phyloP scores from a whole-genome alignment of 2,113 vertebrate species.

The Catagonus wagneri region DNA sequence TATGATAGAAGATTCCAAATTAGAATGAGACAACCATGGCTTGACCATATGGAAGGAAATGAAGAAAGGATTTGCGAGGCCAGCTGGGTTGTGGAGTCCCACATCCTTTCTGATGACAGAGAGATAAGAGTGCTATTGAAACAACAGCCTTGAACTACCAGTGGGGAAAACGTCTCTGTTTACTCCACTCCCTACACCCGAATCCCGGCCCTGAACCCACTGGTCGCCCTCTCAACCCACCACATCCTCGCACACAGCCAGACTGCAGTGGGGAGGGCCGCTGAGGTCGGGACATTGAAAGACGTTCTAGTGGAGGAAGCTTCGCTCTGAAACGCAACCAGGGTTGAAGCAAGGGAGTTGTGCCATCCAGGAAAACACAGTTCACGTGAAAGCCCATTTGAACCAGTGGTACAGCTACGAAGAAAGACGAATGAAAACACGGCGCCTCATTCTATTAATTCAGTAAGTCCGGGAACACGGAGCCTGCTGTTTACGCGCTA shows the following conservation, averaged over 20 bases:
- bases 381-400: not conserved
- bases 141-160: not conserved
- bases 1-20: not conserved
- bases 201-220: not conserved
- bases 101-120: not conserved
- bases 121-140: not conserved
- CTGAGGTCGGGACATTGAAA: not conserved
- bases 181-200: not conserved
- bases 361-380: not conserved
- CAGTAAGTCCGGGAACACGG: not conserved
- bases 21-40: not conserved
- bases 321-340: conserved; percentile 12
- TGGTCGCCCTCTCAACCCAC: not conserved
- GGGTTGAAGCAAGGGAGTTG: not conserved
- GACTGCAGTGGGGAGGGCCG: not conserved
- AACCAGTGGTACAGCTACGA: not conserved
- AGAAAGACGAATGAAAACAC: conserved; percentile 36
- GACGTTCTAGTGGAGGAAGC: not conserved
- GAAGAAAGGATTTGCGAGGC: not conserved
- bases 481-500: not conserved
- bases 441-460: not conserved
- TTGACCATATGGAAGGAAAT: conserved; percentile 25
- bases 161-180: not conserved
- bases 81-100: not conserved
- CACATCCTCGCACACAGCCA: not conserved